Evolutionary conservation across 92 coral and sea anemone genomes (phyloP), one percentile per base, ranked within the genome.

Genomic region (Parazoanthus swiftii): DNA sequence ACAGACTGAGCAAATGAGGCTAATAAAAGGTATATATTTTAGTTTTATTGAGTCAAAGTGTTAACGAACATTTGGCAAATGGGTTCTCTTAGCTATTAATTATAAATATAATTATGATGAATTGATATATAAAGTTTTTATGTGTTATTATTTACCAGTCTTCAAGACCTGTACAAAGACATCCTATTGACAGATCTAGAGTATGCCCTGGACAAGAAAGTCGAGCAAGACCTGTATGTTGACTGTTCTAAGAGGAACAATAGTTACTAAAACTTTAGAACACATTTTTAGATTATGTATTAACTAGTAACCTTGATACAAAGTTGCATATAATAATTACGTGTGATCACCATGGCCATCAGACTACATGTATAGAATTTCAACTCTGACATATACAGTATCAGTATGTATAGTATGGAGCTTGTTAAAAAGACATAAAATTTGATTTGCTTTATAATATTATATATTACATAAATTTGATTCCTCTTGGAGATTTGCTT

Each of bases 191-290:
- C 92, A 39, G 99, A 95, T 48, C 92, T 96, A 35, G 98, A 91
- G 75, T 93, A 92, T 92, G 98, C 97, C n/a, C 85, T 96, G 82
- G 99, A 96, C 90, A 95, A 96, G 97, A 96, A 96, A 88, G 95
- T 96, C 48, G 99, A 96, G 83, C 99, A 96, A 90, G 99, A 96
- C 74, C 89, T 96, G 99, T 95, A 90, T 91, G 99, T 91, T 75
- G 8, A 54, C 42, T 23, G 15, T 56, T 35, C 39, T 9, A 33
- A 20, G 1, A 26, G n/a, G 25, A 74, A 74, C 42, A 74, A 0
- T 33, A 74, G 42, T 44, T 10, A 68, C 44, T 10, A 68, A 68
- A 68, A 10, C 54, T 37, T 37, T 11, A 18, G 26, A 54, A 56
- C 8, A 11, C 11, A 11, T 54, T 54, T 54, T 54, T 54, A 54